Evolutionary conservation across 1,140 invertebrate species (phyloP).

Genomic region (Formica selysi): DNA sequence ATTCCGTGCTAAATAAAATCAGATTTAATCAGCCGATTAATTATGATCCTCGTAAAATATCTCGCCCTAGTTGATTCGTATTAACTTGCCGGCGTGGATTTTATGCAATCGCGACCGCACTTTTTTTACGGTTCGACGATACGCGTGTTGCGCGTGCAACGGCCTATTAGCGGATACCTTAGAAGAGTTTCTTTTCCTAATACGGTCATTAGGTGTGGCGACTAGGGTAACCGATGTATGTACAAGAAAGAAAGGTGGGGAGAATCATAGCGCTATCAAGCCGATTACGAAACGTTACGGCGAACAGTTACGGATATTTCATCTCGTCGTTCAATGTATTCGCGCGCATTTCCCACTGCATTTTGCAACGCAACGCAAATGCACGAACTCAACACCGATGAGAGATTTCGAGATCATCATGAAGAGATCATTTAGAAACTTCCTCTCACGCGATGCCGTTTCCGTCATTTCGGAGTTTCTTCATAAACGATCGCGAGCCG

Average conservation of each 20-base stretch:
- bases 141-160: slow-evolving; percentile 4
- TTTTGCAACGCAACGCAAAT: neutral
- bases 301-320: slow-evolving; percentile 11
- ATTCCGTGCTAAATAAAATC: neutral
- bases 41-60: slow-evolving; percentile 77
- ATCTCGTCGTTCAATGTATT: neutral
- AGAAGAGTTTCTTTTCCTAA: slow-evolving; percentile 80
- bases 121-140: slow-evolving; percentile 70
- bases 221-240: slow-evolving; percentile 29
- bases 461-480: slow-evolving; percentile 24
- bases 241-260: slow-evolving; percentile 44
- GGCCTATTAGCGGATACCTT: slow-evolving; percentile 70
- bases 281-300: slow-evolving; percentile 84
- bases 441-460: slow-evolving; percentile 13
- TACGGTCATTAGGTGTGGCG: slow-evolving; percentile 80
- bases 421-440: slow-evolving; percentile 21
- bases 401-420: slow-evolving; percentile 43
- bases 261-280: slow-evolving; percentile 80
- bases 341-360: slow-evolving; percentile 20
- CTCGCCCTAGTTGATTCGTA: slow-evolving; percentile 57
- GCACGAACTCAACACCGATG: neutral
- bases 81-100: slow-evolving; percentile 67
- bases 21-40: slow-evolving; percentile 70
- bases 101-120: slow-evolving; percentile 74
- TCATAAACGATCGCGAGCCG: slow-evolving; percentile 41